phyloP scores from a whole-genome alignment of 2,888 invertebrate species.

The Encarsia formosa region DNA sequence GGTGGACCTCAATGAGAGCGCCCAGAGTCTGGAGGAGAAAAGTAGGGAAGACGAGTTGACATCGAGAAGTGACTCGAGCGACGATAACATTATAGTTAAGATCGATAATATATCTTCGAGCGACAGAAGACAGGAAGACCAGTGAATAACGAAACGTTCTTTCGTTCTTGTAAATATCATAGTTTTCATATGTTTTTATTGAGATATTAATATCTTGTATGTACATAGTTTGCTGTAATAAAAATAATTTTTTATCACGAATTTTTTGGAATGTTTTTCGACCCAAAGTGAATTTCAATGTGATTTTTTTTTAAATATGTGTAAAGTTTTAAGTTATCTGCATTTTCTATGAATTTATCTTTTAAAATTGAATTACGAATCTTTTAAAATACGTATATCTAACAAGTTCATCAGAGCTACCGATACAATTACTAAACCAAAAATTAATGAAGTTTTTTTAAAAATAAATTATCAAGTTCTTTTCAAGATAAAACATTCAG shows the following conservation, averaged over 20 bases:
- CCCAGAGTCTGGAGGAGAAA: background rate
- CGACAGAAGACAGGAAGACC: background rate
- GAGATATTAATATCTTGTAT: background rate
- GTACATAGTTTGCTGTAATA: background rate
- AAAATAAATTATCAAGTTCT: too few species aligned
- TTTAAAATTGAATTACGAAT: too few species aligned
- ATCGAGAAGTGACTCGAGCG: slow-evolving; percentile 6
- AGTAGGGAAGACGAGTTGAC: background rate
- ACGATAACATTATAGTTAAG: slow-evolving; percentile 7
- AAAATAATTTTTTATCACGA: background rate
- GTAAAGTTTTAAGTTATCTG: too few species aligned
- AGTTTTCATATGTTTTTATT: background rate
- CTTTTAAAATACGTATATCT: too few species aligned
- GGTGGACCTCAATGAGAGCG: background rate
- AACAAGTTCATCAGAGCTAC: too few species aligned
- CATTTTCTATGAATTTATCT: too few species aligned
- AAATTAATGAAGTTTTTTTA: too few species aligned
- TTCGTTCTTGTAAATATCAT: background rate
- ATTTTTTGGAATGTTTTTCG: background rate
- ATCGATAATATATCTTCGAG: background rate
- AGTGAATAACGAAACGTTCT: too few species aligned
- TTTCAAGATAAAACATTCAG: too few species aligned
- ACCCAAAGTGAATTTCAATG: too few species aligned
- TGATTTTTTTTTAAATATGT: too few species aligned
- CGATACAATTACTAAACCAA: too few species aligned